phyloP scores from a whole-genome alignment of 1,140 invertebrate genomes.

The Neodiprion pinetum region DNA sequence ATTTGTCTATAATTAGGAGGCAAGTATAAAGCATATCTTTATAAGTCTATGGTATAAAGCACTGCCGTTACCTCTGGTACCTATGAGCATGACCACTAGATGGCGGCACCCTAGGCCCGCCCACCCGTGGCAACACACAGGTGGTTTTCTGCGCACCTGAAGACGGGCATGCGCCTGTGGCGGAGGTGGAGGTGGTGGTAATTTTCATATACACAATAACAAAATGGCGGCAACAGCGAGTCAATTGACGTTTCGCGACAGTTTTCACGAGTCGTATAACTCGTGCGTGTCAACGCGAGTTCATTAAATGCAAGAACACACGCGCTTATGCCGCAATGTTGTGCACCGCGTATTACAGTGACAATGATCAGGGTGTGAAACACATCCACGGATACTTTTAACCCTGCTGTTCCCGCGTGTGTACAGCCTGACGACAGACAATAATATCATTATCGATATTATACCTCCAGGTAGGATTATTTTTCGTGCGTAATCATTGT shows the following conservation, averaged over 20 bases:
- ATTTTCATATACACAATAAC: background rate
- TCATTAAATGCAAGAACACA: background rate
- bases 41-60: too few species aligned
- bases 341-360: background rate
- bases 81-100: too few species aligned
- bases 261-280: background rate
- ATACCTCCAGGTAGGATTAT: too few species aligned
- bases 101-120: too few species aligned
- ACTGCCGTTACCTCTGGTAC: too few species aligned
- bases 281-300: background rate
- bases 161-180: background rate
- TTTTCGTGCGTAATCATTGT: too few species aligned
- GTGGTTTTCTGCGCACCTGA: constrained; percentile 1
- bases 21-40: too few species aligned
- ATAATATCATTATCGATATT: background rate
- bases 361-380: background rate
- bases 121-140: background rate
- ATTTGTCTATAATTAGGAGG: too few species aligned
- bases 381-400: background rate
- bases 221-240: background rate
- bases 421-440: background rate
- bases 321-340: too few species aligned
- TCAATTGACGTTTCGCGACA: background rate
- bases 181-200: background rate
- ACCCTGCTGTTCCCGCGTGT: background rate